Evolutionary conservation across 2,797 vertebrate species (phyloP), one percentile per base, ranked within the genome.

Genomic region (Brotula barbata): DNA sequence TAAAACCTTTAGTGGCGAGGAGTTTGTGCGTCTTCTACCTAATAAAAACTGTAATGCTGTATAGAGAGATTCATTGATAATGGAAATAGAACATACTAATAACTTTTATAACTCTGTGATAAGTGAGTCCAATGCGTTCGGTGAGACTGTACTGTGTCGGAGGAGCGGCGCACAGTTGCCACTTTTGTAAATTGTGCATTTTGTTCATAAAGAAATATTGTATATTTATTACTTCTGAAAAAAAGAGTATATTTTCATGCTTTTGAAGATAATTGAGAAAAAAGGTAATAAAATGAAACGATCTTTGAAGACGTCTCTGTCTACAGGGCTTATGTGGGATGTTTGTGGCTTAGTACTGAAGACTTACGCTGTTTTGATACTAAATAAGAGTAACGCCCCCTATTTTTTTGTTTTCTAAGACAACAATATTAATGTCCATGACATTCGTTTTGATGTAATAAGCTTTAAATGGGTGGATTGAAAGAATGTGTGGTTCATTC

Each of bases 121-220:
- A 34, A 75, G 68, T 36, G 71, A 64, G 71, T 50, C 80, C 58
- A 84, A 67, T 74, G 67, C 55, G 68, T 74, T 86, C 88, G 83
- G 78, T 89, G 85, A 91, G 89, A 91, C 89, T 90, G 91, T 90
- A 91, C 90, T 90, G 92, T 92, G 92, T 88, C 90, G 66, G 45
- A 72, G 59, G 46, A 64, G 90, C 88, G 68, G 56, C 55, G n/a
- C 58, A 63, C 48, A 14, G 90, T 92, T 89, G 91, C 90, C 89
- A 92, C 89, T 92, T 93, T 93, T 97, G 96, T 98, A 99, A 96
- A 95, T 95, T 96, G 92, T 93, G 93, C 89, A 87, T 96, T 90
- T 94, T 99, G 94, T 93, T 94, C 92, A 94, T 94, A 94, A 94
- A 92, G 85, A 90, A 91, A 90, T 93, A 91, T 93, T 95, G 89